Base-by-base conservation (phyloP, 1,140 invertebrate species). In the Carposina sasakii region DNA sequence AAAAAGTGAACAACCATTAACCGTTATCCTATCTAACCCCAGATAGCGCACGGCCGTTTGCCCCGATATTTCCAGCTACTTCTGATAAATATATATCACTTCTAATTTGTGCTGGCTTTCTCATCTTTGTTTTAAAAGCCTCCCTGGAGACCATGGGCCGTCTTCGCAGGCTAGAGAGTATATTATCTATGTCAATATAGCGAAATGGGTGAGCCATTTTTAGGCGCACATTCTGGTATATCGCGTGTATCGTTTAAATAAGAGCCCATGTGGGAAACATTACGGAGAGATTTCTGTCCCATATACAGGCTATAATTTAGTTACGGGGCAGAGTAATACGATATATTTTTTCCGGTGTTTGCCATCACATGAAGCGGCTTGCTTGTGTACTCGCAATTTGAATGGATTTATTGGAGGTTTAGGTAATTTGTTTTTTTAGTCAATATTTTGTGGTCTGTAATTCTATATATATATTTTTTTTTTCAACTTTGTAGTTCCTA, bases 111-210 rank as follows among this genome's bases (percentile, higher is more conserved):
- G 48, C 57, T 44, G 48, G 54, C 61, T 67, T 65, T 67, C 57
- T 52, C 55, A 60, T 63, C 61, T 68, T 73, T 77, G 67, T 73
- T 71, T 73, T 63, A 63, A 67, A 73, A 73, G 67, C 52, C 54
- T 71, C 67, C 62, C 67, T 41, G 23, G 67, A 59, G 68, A 44
- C 49, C 44, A 44, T 20, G 48, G 28, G 13, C 40, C 41, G 47
- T 57, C 57, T 10, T 67, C 57, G 54, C 52, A 60, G 56, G 53
- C 58, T 68, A 54, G 58, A 55, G 52, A 68, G 68, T 65, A 73
- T 70, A 73, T 79, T 76, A 76, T 79, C 69, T 74, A 58, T 76
- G 68, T 72, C 73, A 76, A 79, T 76, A 74, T 62, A 59, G 59
- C 41, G 59, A 63, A 71, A 69, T 61, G 64, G 54, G 55, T 47